Conservation (phyloP, 2,797 vertebrate genomes). For the Manis pentadactyla region DNA sequence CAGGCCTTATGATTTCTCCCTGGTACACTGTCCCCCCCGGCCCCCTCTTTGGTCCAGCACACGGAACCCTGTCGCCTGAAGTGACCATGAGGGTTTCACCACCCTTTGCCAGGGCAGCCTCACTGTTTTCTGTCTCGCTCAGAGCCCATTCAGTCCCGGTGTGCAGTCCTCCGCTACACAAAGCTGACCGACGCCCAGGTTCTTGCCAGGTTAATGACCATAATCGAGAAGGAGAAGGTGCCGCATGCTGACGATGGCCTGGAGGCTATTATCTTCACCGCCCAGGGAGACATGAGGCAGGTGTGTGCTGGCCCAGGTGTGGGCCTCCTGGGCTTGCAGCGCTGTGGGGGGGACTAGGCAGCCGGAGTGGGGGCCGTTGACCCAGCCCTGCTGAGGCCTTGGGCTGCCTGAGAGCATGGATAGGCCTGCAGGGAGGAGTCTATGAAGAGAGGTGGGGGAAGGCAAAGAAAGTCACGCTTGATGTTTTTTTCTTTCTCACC, state of each 20-base stretch:
- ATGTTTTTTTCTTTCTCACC: background rate
- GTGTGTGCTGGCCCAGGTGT: constrained; percentile 76
- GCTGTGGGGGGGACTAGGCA: background rate
- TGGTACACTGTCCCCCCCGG: no score
- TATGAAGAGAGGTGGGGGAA: rapidly evolving
- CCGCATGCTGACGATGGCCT: constrained; percentile 94
- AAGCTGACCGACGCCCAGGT: constrained; percentile 96
- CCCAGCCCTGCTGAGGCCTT: no score
- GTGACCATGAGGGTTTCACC: background rate
- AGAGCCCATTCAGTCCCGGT: constrained; percentile 99
- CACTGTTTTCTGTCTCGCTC: background rate
- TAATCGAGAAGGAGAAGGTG: constrained; percentile 93
- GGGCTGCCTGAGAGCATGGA: background rate
- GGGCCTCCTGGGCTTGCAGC: rapidly evolving
- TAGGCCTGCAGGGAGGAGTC: background rate
- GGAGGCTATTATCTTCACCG: constrained; percentile 98
- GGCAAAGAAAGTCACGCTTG: rapidly evolving
- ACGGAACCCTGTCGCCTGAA: no score
- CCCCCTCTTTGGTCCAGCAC: no score
- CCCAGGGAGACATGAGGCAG: constrained; percentile 99
- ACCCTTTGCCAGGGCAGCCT: rapidly evolving
- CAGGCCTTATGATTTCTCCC: no score
- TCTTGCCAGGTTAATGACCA: constrained; percentile 92
- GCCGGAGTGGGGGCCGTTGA: background rate
- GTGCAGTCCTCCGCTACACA: constrained; percentile 96